These are phyloP conservation scores for Amphimallon solstitiale DNA, from an alignment of 2,888 invertebrate species.

Conservation along the genomic window DNA sequence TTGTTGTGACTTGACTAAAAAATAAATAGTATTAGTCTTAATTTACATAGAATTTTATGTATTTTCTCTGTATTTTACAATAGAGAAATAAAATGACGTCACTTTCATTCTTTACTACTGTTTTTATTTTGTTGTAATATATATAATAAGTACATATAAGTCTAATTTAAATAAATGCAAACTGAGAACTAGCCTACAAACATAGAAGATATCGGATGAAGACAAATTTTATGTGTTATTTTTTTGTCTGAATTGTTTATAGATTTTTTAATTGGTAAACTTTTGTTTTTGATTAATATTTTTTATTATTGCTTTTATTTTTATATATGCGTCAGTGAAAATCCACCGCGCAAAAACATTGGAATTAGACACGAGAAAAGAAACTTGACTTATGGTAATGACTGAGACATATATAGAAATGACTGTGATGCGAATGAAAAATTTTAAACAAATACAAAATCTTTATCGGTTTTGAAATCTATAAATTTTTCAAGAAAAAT, in stretches of 20 bases:
- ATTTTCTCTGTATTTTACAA: constrained; percentile 50
- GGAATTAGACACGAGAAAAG: constrained; percentile 17
- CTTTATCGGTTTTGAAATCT: constrained; percentile 24
- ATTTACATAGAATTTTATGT: constrained; percentile 42
- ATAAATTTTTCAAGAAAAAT: constrained; percentile 30
- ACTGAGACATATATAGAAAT: constrained; percentile 27
- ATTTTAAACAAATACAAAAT: constrained; percentile 34
- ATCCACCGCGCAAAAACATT: constrained; percentile 21
- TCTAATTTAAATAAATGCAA: background rate
- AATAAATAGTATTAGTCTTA: constrained; percentile 34
- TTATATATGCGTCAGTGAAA: constrained; percentile 25
- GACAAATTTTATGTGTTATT: constrained; percentile 17
- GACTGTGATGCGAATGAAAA: constrained; percentile 11
- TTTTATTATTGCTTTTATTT: constrained; percentile 32
- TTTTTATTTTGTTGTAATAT: constrained; percentile 8
- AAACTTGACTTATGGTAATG: constrained; percentile 42
- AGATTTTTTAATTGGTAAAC: constrained; percentile 23
- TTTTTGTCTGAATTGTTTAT: constrained; percentile 27
- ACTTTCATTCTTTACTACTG: constrained; percentile 10
- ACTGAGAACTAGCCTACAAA: background rate
- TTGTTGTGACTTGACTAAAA: constrained; percentile 43
- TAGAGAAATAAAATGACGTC: constrained; percentile 45
- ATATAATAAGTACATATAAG: background rate
- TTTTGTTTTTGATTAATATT: constrained; percentile 34
- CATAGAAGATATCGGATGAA: constrained; percentile 13